These are phyloP conservation scores for Lycaon pictus DNA, from an alignment of 2,113 vertebrate species.

Conservation along the genomic window DNA sequence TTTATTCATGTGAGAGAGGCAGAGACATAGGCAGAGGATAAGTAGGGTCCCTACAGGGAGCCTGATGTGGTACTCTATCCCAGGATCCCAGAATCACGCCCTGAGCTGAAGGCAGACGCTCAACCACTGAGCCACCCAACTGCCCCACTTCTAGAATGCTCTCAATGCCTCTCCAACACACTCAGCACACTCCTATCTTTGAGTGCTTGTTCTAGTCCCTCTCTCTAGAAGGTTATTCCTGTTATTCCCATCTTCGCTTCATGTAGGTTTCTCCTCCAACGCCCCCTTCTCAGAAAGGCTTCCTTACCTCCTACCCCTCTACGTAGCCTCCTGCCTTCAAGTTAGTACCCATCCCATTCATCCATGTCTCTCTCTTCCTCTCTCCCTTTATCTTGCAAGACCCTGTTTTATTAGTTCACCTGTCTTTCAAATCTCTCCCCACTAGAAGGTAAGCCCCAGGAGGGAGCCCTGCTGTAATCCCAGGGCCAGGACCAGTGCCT, in stretches of 20 bases:
- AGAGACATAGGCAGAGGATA: too few species aligned
- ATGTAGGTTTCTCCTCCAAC: neutral
- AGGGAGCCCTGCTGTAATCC: neutral
- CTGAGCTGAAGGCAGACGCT: too few species aligned
- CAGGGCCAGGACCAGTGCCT: neutral
- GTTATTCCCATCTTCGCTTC: neutral
- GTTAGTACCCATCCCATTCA: too few species aligned
- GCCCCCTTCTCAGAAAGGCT: neutral
- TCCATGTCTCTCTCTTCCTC: neutral
- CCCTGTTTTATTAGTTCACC: neutral
- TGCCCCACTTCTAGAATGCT: neutral
- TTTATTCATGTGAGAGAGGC: too few species aligned
- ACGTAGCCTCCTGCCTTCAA: rapidly evolving
- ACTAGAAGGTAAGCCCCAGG: neutral
- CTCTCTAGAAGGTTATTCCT: neutral
- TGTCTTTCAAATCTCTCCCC: neutral
- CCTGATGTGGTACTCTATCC: too few species aligned
- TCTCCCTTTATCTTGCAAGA: neutral
- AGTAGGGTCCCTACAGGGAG: too few species aligned
- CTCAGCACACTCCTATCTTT: neutral
- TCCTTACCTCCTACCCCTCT: rapidly evolving
- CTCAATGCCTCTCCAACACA: neutral
- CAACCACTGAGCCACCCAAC: too few species aligned
- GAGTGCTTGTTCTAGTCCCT: rapidly evolving
- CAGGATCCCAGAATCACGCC: too few species aligned